Conservation (phyloP, 1,140 invertebrate genomes). For the Venustaconcha ellipsiformis region DNA sequence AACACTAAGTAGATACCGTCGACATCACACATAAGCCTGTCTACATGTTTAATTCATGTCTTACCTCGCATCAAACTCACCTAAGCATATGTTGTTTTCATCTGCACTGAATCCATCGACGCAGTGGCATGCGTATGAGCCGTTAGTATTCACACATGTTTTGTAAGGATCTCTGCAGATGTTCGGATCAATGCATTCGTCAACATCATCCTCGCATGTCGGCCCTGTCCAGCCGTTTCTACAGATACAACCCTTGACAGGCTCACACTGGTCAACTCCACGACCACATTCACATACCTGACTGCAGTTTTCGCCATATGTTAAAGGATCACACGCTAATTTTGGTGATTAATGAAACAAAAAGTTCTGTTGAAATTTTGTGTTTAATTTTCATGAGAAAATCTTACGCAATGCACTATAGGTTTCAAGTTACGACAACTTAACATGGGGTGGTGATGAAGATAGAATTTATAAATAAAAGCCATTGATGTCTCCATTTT, state of each 20-base stretch:
- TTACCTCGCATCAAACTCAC: too few relatives aligned
- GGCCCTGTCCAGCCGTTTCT: conserved; percentile 37
- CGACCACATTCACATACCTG: conserved; percentile 32
- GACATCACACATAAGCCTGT: too few relatives aligned
- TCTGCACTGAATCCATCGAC: conserved; percentile 20
- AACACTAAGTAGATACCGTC: too few relatives aligned
- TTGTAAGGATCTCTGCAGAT: conserved; percentile 5
- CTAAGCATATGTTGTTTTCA: too few relatives aligned
- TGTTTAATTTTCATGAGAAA: not conserved
- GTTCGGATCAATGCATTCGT: conserved; percentile 34
- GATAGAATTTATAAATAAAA: not conserved
- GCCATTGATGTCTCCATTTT: not conserved
- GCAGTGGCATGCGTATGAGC: conserved; percentile 37
- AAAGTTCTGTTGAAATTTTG: not conserved
- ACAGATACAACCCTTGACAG: conserved; percentile 38
- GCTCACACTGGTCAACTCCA: conserved; percentile 24
- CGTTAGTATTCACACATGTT: conserved; percentile 36
- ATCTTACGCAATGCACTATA: not conserved
- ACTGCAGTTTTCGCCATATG: conserved; percentile 33
- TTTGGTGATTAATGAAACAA: not conserved
- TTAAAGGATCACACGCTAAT: conserved; percentile 20
- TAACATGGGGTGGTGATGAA: not conserved
- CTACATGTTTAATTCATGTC: too few relatives aligned
- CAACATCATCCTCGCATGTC: conserved; percentile 38
- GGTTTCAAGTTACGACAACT: not conserved